These are phyloP conservation scores for Diorhabda carinulata DNA, from an alignment of 1,140 invertebrate genomes.

Conservation along the genomic window DNA sequence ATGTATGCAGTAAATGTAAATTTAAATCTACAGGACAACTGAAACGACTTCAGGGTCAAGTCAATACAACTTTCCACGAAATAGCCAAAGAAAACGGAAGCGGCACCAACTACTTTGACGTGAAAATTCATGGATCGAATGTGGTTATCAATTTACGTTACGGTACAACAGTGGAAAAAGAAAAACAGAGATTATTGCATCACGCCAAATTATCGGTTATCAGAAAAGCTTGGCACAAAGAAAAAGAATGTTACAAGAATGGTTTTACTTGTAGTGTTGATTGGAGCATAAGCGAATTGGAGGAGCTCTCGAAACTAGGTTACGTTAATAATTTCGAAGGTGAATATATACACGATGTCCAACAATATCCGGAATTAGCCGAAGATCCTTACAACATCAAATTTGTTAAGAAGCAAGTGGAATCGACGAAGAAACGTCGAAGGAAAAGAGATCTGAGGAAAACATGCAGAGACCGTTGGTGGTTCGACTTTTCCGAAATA, in stretches of 20 bases:
- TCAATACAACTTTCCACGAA: constrained; percentile 92
- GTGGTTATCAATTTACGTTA: constrained; percentile 82
- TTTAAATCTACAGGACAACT: constrained; percentile 56
- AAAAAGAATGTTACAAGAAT: constrained; percentile 75
- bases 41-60: constrained; percentile 81
- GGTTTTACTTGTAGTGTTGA: constrained; percentile 70
- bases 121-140: constrained; percentile 80
- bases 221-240: constrained; percentile 86
- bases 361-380: constrained; percentile 84
- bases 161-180: constrained; percentile 83
- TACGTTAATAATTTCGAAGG: constrained; percentile 80
- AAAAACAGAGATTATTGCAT: constrained; percentile 80
- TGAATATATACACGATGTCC: constrained; percentile 86
- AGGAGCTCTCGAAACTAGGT: constrained; percentile 76
- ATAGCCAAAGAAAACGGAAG: constrained; percentile 65
- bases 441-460: constrained; percentile 55
- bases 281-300: constrained; percentile 74
- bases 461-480: constrained; percentile 47
- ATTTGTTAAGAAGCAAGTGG: constrained; percentile 75
- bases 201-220: constrained; percentile 83
- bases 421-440: constrained; percentile 59
- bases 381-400: constrained; percentile 94
- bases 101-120: constrained; percentile 68
- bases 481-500: constrained; percentile 53
- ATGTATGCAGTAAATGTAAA: no score